Conservation (phyloP, 2,797 vertebrate species). For the Dicrostonyx torquatus region DNA sequence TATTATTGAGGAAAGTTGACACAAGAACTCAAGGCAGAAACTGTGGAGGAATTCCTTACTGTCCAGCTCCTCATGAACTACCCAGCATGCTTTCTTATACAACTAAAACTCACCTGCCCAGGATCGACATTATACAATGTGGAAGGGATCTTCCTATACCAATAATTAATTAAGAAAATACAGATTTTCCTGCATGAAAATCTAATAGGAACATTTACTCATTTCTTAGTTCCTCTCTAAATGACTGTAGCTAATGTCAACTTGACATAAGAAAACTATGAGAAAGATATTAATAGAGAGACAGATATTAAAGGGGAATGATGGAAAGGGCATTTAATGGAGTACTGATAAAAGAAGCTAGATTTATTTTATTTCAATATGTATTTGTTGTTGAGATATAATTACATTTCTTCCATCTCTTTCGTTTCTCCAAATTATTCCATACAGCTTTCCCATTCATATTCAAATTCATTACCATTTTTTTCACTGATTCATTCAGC, state of each 20-base stretch:
- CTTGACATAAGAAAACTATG: not conserved
- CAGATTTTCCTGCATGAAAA: not conserved
- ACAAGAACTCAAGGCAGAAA: not conserved
- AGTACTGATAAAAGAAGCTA: not conserved
- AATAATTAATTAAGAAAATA: too few species aligned
- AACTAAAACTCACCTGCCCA: not conserved
- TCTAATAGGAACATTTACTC: not conserved
- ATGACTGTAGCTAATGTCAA: not conserved
- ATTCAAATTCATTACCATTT: not conserved
- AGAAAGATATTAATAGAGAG: not conserved
- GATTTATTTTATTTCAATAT: not conserved
- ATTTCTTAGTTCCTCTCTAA: not conserved
- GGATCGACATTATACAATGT: too few species aligned
- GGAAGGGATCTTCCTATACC: too few species aligned
- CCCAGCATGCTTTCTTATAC: not conserved
- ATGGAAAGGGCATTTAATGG: not conserved
- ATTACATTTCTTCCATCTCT: not conserved
- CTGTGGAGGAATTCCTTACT: not conserved
- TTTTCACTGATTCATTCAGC: not conserved
- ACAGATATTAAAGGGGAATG: not conserved
- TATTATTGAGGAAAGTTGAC: not conserved
- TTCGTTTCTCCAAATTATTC: not conserved
- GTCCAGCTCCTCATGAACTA: not conserved
- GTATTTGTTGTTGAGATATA: not conserved
- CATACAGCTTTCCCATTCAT: not conserved